Evolutionary conservation across 2,888 invertebrate genomes (phyloP), one percentile per base, ranked within the genome.

Genomic region (Noctua janthe): DNA sequence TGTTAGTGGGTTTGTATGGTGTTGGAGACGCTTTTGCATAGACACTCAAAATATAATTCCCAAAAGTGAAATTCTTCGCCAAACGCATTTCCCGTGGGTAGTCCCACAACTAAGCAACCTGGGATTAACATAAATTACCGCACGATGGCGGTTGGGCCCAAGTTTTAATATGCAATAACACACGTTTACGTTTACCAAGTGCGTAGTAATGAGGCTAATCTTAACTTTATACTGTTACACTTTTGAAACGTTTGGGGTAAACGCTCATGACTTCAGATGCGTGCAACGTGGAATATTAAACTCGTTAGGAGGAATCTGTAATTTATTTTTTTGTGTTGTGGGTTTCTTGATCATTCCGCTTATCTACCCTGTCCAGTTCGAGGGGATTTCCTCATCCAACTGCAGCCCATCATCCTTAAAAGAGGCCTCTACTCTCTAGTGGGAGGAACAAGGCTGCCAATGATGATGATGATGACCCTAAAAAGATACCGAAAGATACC

Each of bases 111-210:
- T 54, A 49, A 66, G 66, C 80, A 85, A 81, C 84, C 78, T 81
- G 78, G 81, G 85, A 89, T 90, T 89, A 91, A 76, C 88, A 89
- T 89, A 79, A 73, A 90, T 92, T 85, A 88, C 82, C 67, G 81
- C 54, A 23, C 70, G 67, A 88, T 80, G 79, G 79, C 78, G 76
- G 83, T 66, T 77, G 80, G 78, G 84, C 79, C 80, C 81, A 71
- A 91, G 86, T 91, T 91, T 84, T 90, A 90, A 89, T 85, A 82
- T 78, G 87, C 79, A 87, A 87, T 90, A 84, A 84, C 82, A 86
- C 71, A 83, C 78, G 71, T 82, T 88, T 87, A 91, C 87, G 84
- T 80, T 70, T 76, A 69, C 62, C 67, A 86, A 87, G 84, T 84
- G 76, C 84, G 64, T 56, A 71, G 69, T 86, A 87, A 86, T 89